Conservation (phyloP, 2,888 invertebrate genomes). For the Sclerodermus sp. region DNA sequence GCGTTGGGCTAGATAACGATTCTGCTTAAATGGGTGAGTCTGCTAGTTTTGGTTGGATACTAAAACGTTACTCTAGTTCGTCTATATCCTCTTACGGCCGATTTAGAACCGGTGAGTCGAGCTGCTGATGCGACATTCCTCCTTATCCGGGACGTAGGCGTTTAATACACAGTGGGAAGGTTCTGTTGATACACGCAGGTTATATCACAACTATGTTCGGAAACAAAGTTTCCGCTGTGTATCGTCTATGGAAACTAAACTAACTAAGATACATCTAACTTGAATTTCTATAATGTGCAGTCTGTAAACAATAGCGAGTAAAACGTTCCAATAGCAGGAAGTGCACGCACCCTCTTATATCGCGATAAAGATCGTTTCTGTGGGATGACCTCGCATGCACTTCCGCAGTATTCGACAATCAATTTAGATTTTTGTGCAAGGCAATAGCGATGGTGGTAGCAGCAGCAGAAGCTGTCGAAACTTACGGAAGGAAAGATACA, state of each 20-base stretch:
- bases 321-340: neutral
- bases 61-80: neutral
- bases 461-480: constrained; percentile 11
- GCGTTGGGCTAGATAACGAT: neutral
- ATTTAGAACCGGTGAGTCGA: neutral
- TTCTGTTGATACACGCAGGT: constrained; percentile 13
- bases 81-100: constrained; percentile 3
- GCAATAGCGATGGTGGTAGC: too few relatives aligned
- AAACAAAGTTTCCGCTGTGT: constrained; percentile 21
- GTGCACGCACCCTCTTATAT: too few relatives aligned
- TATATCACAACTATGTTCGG: constrained; percentile 17
- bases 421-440: too few relatives aligned
- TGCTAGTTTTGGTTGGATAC: neutral
- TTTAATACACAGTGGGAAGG: constrained; percentile 5
- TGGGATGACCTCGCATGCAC: too few relatives aligned
- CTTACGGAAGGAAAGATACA: too few relatives aligned
- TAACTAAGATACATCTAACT: too few relatives aligned
- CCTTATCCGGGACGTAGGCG: neutral
- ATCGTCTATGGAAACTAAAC: constrained; percentile 5
- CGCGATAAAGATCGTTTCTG: too few relatives aligned
- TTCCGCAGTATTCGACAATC: too few relatives aligned
- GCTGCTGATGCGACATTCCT: neutral
- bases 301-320: too few relatives aligned
- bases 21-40: neutral
- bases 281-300: too few relatives aligned